Conservation (phyloP, 1,140 invertebrate genomes). For the Acromyrmex echinatior region DNA sequence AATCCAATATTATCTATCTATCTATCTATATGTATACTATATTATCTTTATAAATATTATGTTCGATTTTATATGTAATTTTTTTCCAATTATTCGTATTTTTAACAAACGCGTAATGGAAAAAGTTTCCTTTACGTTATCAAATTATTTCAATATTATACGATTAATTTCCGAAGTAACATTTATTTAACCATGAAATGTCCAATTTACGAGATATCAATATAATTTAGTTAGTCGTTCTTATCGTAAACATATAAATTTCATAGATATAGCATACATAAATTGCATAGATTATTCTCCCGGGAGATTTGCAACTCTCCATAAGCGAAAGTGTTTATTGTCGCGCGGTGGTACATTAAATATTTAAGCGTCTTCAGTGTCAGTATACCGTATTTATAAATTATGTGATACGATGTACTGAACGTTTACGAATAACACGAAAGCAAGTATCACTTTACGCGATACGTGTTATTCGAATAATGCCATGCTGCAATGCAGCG, state of each 20-base stretch:
- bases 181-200: not conserved
- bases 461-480: constrained; percentile 16
- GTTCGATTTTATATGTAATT: not conserved
- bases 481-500: not conserved
- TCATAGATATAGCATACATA: not conserved
- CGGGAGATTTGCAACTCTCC: not conserved
- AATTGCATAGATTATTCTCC: constrained; percentile 15
- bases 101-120: not conserved
- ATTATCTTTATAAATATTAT: too few species aligned
- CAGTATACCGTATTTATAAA: constrained; percentile 49
- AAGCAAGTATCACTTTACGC: constrained; percentile 56
- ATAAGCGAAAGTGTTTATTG: constrained; percentile 20
- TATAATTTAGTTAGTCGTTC: not conserved
- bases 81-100: not conserved
- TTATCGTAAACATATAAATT: not conserved
- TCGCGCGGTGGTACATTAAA: constrained; percentile 3
- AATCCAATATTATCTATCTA: too few species aligned
- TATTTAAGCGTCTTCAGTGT: constrained; percentile 31
- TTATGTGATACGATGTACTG: not conserved
- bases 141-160: not conserved
- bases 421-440: constrained; percentile 53
- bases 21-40: too few species aligned
- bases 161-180: not conserved
- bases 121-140: not conserved
- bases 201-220: not conserved